Evolutionary conservation across 1,140 invertebrate species (phyloP).

Genomic region (Littorina saxatilis): DNA sequence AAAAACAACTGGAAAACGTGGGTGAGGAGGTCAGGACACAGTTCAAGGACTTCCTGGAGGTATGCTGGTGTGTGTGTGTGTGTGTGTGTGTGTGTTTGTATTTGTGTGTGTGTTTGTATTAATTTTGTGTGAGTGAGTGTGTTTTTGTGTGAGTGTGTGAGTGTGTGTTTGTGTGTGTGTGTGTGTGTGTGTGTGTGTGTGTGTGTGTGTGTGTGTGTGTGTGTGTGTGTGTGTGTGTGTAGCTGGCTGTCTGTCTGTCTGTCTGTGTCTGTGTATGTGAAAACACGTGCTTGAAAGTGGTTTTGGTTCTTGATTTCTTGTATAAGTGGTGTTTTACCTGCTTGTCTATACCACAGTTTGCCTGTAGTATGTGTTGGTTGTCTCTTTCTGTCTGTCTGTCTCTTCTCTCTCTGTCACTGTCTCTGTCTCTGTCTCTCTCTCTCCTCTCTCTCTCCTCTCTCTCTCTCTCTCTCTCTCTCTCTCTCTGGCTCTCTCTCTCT

Average conservation of each 20-base stretch:
- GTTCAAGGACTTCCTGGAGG: conserved; percentile 91
- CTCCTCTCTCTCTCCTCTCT: no score
- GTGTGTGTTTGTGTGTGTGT: conserved; percentile 10
- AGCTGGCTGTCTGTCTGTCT: no score
- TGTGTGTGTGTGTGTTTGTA: not conserved
- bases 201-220: not conserved
- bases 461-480: no score
- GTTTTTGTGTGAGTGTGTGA: not conserved
- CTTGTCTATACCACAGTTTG: no score
- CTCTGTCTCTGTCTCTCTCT: not conserved
- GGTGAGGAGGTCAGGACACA: conserved; percentile 90
- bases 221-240: not conserved
- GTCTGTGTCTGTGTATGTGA: no score
- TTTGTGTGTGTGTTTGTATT: not conserved
- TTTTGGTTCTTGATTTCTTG: no score
- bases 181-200: conserved; percentile 1
- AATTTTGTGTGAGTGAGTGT: not conserved
- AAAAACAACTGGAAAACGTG: conserved; percentile 86
- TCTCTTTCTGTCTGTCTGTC: no score
- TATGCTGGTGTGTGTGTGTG: conserved; percentile 64
- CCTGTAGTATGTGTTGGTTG: no score
- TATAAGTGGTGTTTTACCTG: no score
- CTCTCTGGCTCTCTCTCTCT: no score
- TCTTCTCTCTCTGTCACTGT: no score
- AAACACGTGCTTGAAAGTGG: no score